Base-by-base conservation (phyloP, 2,888 invertebrate genomes). In the Anarsia innoxiella region DNA sequence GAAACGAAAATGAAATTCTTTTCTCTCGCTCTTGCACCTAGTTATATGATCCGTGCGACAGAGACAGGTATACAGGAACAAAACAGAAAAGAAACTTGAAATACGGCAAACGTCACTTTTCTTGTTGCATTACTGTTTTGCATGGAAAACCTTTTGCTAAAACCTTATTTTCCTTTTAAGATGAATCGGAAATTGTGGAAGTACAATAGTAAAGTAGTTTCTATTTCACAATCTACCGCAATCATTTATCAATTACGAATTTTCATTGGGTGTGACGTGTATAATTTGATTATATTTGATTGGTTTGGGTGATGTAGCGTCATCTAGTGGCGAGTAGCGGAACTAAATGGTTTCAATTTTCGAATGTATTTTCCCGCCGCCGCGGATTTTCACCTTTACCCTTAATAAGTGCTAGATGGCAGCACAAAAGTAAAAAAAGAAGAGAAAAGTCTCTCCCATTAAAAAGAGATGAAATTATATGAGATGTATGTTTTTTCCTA, bases 141-240 rank as follows among this genome's bases (percentile, higher is more conserved):
- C 68, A 65, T 66, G 57, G 60, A 70, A 80, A 76, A 68, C 52
- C 69, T 47, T 53, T 53, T 59, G 60, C 61, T 65, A 58, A 62
- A 67, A 59, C 56, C 36, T 23, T 51, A 58, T 61, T 62, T 58
- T 48, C 53, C 41, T 19, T 29, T 48, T 56, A 42, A 58, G 57
- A 79, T 83, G 78, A 83, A 73, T 83, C 73, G 75, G 60, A 78
- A 78, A 59, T 53, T 56, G 48, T 57, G 39, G 58, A 46, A 40
- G 46, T 59, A 61, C 51, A 13, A 34, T 45, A 52, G 48, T 52
- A 55, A 62, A 67, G 46, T 49, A 54, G 56, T 61, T 71, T 82
- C 63, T 84, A 77, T 83, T 77, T 83, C 80, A 84, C 71, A 70
- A 80, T 54, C 66, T 64, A 53, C 53, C 41, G 64, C 53, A 70